Base-by-base conservation (phyloP, 2,113 vertebrate species). In the Pelodiscus sinensis region DNA sequence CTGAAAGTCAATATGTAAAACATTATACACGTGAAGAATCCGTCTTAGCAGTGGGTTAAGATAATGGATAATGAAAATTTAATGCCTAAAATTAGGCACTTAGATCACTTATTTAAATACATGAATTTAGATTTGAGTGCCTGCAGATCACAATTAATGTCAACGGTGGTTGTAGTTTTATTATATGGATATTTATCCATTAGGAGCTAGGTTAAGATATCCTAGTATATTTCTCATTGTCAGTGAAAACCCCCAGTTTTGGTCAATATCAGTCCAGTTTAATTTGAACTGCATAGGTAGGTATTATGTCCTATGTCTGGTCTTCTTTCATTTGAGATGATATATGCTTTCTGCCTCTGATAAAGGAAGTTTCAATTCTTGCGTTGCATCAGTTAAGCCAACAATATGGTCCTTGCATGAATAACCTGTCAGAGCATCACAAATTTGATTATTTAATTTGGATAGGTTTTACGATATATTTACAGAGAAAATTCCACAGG, bases 391-490 rank as follows among this genome's bases (percentile, higher is more conserved):
- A 19, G n/a, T 35, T 35, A 71, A 55, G 55, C 51, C 6, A 3
- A 8, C 1, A 16, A 27, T 0, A 0, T 21, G 38, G 11, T 9
- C 44, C 58, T 25, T 9, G 6, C 88, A 16, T 0, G 2, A 19
- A 9, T 9, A 35, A 24, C 60, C 54, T 0, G 0, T 35, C 50
- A 35, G 0, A 0, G 18, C 29, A 21, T 24, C 2, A 21, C 27
- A 44, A 55, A 0, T 0, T 5, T 44, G 52, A 15, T 5, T 6
- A 1, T 71, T 2, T 8, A 11, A 1, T 8, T 21, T 21, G 6
- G 4, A 18, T 35, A 71, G 27, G 6, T 6, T 9, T 65, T 27
- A 9, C 16, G 1, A 0, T 0, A 22, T 68, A 52, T 79, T 79
- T 82, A 8, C 15, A 1, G 0, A 13, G 58, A n/a, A 31, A 79